Conservation (phyloP, 2,797 vertebrate species). For the Dicrostonyx torquatus region DNA sequence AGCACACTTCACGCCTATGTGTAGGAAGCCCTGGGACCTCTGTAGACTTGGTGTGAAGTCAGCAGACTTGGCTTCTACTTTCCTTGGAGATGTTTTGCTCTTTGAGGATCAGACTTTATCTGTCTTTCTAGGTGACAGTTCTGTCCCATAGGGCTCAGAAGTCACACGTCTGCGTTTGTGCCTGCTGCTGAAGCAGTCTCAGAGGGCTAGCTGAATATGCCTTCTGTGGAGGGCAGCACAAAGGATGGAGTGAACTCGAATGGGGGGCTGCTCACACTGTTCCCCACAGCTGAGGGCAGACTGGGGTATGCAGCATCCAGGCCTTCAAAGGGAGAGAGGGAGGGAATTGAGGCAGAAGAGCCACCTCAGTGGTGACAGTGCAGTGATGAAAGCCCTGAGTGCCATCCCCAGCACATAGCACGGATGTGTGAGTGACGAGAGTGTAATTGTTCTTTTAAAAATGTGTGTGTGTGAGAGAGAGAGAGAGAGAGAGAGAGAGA, state of each 20-base stretch:
- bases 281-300: background rate
- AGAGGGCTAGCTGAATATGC: background rate
- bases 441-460: background rate
- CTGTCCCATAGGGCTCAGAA: background rate
- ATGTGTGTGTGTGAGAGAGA: too few relatives aligned
- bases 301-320: background rate
- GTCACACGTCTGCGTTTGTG: background rate
- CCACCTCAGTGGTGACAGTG: background rate
- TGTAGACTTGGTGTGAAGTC: background rate
- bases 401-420: background rate
- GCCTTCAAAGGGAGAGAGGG: background rate
- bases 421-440: background rate
- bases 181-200: background rate
- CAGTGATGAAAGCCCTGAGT: background rate
- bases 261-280: background rate
- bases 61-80: background rate
- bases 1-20: background rate
- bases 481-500: too few relatives aligned
- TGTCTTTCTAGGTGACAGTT: conserved; percentile 3
- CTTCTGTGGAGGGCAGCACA: too few relatives aligned
- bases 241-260: background rate
- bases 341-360: background rate
- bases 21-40: background rate
- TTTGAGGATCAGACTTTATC: background rate
- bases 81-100: background rate